Evolutionary conservation across 2,113 vertebrate genomes (phyloP), one percentile per base, ranked within the genome.

Genomic region (Cyphomyrus discorhynchus): DNA sequence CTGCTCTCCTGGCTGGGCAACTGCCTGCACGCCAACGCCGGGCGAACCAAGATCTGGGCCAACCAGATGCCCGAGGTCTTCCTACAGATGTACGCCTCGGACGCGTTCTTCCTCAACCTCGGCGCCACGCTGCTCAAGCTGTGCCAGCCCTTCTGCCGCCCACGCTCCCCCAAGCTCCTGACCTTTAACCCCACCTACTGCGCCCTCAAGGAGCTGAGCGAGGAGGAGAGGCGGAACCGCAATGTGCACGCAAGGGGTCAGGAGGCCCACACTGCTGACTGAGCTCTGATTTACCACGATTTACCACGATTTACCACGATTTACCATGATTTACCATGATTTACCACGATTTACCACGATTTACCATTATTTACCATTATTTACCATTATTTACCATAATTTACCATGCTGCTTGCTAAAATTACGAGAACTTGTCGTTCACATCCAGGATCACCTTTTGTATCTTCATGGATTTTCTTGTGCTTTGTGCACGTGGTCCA

Each of bases 21-120:
- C 94, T 99, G 98, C 93, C 95, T 99, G 89, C 97, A 99, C 0
- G 97, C 98, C 0, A 99, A 99, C 0, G 95, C 97, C 0, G 98
- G 98, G 47, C 97, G 98, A 91, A 95, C 97, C 91, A 99, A 99
- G 94, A 99, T 99, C 39, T 99, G 99, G 99, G 98, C 98, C 88
- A 99, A 98, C 93, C 99, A 99, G 96, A 98, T 99, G 97, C 98
- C 98, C 0, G 98, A 99, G 94, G 97, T 99, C 93, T 99, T 98
- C 95, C 97, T 98, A 93, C 98, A 99, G 95, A 98, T 98, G 96
- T 99, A 98, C 0, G 97, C 98, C 85, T 99, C 98, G 0, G 99
- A 99, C 91, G 98, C 98, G 56, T 98, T 99, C 94, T 98, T 99
- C 93, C 95, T 99, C 89, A 99, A 98, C 93, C 92, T 99, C 94